A percentile compares a stretch with the other conserved stretches of the same genome.
Evolutionary conservation across 2,888 invertebrate species (phyloP).

Genomic region (Sturmia bella): DNA sequence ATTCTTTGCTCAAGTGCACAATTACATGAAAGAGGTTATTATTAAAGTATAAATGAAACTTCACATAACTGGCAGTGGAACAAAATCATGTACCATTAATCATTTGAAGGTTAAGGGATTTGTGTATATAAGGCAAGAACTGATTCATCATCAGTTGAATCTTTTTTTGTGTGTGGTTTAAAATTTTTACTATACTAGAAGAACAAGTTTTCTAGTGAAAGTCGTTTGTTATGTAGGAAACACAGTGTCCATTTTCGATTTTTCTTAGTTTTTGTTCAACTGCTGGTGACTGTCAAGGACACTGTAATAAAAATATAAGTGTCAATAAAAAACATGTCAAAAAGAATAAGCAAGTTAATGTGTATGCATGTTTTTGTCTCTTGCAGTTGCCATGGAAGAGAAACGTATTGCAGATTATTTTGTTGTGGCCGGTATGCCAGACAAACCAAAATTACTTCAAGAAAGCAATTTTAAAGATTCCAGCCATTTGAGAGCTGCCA

Average conservation of each 20-base stretch:
- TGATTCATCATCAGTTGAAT: slow-evolving; percentile 56
- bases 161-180: slow-evolving; percentile 24
- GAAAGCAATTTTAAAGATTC: slow-evolving; percentile 88
- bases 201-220: slow-evolving; percentile 63
- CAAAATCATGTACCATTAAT: background rate
- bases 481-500: slow-evolving; percentile 90
- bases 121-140: slow-evolving; percentile 29
- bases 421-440: slow-evolving; percentile 97
- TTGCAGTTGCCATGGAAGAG: slow-evolving; percentile 86
- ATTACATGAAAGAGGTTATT: background rate
- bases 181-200: slow-evolving; percentile 49
- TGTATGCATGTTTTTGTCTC: slow-evolving; percentile 31
- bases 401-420: slow-evolving; percentile 98
- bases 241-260: slow-evolving; percentile 35
- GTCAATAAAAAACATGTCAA: slow-evolving; percentile 13
- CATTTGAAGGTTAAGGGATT: slow-evolving; percentile 52
- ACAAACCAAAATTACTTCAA: slow-evolving; percentile 89
- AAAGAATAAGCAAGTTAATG: slow-evolving; percentile 5
- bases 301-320: slow-evolving; percentile 24
- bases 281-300: slow-evolving; percentile 65
- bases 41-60: background rate
- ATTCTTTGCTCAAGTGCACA: background rate
- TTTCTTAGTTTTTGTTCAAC: slow-evolving; percentile 18
- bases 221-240: background rate
- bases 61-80: slow-evolving; percentile 8